Conservation (phyloP, 1,140 invertebrate species). For the Drosophila busckii region DNA sequence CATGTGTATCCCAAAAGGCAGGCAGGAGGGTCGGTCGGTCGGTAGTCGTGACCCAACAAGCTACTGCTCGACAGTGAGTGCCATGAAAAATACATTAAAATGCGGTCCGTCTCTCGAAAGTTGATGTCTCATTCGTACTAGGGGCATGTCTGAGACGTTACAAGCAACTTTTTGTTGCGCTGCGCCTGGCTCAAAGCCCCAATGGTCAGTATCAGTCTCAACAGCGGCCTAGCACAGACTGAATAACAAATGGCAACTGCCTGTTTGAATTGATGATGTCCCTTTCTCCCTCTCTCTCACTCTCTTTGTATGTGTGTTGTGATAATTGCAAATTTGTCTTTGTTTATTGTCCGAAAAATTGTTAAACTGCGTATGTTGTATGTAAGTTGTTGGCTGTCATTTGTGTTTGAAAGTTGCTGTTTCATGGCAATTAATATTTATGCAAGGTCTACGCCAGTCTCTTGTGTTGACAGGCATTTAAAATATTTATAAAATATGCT, state of each 20-base stretch:
- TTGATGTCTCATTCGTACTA: slow-evolving; percentile 18
- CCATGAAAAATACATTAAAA: slow-evolving; percentile 73
- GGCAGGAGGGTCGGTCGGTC: not conserved
- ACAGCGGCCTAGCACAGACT: slow-evolving; percentile 14
- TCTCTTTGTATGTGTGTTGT: too few relatives aligned
- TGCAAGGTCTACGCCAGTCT: not conserved
- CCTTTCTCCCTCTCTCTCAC: too few relatives aligned
- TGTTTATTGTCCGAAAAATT: slow-evolving; percentile 43
- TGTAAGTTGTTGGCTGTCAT: too few relatives aligned
- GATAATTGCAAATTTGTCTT: slow-evolving; percentile 35
- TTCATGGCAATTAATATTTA: not conserved
- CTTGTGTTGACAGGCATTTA: slow-evolving; percentile 22
- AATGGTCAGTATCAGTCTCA: slow-evolving; percentile 2
- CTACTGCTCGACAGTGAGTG: slow-evolving; percentile 37
- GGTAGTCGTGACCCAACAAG: not conserved
- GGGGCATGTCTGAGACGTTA: slow-evolving; percentile 13
- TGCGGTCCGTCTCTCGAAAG: slow-evolving; percentile 41
- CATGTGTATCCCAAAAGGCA: slow-evolving; percentile 9
- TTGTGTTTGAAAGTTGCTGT: slow-evolving; percentile 15
- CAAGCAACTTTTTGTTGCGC: not conserved
- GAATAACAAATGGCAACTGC: slow-evolving; percentile 40
- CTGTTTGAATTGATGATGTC: slow-evolving; percentile 35
- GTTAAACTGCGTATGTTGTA: not conserved
- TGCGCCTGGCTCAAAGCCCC: not conserved
- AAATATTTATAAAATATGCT: slow-evolving; percentile 33